These are phyloP conservation scores for Microctonus aethiopoides DNA, from an alignment of 2,888 invertebrate genomes.

Conservation along the genomic window DNA sequence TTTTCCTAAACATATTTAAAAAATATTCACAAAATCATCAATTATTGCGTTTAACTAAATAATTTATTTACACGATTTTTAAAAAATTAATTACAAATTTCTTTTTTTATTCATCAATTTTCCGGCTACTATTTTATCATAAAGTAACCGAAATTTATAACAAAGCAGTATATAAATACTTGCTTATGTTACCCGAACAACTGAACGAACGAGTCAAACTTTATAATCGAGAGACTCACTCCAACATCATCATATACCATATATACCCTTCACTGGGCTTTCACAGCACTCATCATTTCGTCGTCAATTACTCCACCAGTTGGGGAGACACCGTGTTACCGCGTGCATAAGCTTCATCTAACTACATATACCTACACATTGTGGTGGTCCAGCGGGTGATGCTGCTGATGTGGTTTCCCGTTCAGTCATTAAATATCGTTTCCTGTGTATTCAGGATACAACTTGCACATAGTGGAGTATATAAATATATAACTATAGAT, in stretches of 20 bases:
- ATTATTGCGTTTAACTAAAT: too few species aligned
- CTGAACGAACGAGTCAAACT: constrained; percentile 41
- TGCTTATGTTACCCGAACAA: too few species aligned
- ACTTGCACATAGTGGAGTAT: constrained; percentile 38
- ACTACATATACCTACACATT: constrained; percentile 26
- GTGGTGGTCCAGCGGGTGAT: constrained; percentile 6
- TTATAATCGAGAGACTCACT: constrained; percentile 53
- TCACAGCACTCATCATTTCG: constrained; percentile 58
- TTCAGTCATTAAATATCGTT: constrained; percentile 56
- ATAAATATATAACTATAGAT: constrained; percentile 7
- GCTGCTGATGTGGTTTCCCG: constrained; percentile 40
- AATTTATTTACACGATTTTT: neutral
- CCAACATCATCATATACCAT: constrained; percentile 11
- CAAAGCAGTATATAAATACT: too few species aligned
- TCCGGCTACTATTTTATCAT: neutral
- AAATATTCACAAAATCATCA: too few species aligned
- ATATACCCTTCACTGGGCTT: constrained; percentile 52
- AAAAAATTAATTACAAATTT: neutral
- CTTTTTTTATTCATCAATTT: neutral
- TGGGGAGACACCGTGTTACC: constrained; percentile 40
- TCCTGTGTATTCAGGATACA: constrained; percentile 53
- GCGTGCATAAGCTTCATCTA: constrained; percentile 34
- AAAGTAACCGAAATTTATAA: too few species aligned
- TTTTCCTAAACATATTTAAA: neutral
- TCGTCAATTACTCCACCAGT: constrained; percentile 52